These are phyloP conservation scores for Eurystomus glaucurus DNA, from an alignment of 2,797 vertebrate genomes.

Conservation along the genomic window DNA sequence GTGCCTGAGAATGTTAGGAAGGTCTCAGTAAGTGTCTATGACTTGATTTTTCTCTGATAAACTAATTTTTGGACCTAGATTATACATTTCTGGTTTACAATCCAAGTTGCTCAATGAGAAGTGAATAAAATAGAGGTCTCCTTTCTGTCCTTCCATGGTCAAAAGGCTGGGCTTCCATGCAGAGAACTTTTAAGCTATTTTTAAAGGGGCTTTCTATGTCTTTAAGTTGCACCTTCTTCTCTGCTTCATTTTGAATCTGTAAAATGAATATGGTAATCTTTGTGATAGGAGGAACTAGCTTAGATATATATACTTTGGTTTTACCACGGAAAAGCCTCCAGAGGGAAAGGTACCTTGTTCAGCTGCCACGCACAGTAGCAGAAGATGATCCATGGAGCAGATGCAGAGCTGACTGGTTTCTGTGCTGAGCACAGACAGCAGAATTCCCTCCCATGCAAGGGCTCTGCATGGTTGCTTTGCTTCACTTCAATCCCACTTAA, in stretches of 20 bases:
- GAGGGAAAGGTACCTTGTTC: not conserved
- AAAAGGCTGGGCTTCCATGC: not conserved
- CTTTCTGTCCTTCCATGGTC: not conserved
- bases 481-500: not conserved
- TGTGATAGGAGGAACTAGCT: not conserved
- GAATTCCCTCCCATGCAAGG: not conserved
- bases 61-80: not conserved
- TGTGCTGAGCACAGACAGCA: not conserved
- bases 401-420: not conserved
- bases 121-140: not conserved
- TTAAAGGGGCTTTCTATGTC: not conserved
- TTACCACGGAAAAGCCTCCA: not conserved
- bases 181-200: not conserved
- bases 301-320: not conserved
- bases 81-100: not conserved
- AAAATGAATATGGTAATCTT: not conserved
- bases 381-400: not conserved
- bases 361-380: not conserved
- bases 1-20: rapidly evolving
- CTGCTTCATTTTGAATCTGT: not conserved
- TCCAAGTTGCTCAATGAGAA: not conserved
- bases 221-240: not conserved
- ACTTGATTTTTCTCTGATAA: not conserved
- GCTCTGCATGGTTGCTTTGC: not conserved
- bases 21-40: not conserved